Conservation (phyloP, 2,113 vertebrate genomes). For the Theristicus caerulescens region DNA sequence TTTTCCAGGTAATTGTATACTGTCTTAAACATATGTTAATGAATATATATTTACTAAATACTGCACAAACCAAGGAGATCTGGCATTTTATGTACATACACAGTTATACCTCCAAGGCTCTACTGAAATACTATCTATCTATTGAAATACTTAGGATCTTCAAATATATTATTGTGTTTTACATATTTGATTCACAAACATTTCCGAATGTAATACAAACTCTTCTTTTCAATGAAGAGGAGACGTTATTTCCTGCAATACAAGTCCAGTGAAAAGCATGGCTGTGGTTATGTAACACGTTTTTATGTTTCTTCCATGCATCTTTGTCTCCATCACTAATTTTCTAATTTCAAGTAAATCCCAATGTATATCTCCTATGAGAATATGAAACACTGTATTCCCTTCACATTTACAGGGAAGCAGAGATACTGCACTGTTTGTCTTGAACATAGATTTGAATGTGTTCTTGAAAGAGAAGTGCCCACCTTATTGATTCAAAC, state of each 20-base stretch:
- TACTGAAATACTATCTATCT: background rate
- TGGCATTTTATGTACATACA: background rate
- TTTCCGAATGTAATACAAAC: background rate
- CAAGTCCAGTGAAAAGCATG: background rate
- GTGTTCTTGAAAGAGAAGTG: slow-evolving; percentile 11
- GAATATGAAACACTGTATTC: background rate
- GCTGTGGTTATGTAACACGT: background rate
- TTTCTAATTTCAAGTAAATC: background rate
- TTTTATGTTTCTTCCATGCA: background rate
- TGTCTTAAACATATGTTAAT: background rate
- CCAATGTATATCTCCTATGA: background rate
- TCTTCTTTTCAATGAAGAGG: background rate
- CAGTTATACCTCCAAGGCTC: background rate
- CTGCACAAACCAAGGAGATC: background rate
- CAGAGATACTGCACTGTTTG: background rate
- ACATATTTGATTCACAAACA: background rate
- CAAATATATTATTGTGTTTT: background rate
- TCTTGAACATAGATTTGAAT: background rate
- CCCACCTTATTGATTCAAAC: slow-evolving; percentile 37
- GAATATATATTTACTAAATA: background rate
- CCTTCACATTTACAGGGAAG: background rate
- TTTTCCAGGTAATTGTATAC: background rate
- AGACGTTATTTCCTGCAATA: background rate
- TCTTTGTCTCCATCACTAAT: background rate
- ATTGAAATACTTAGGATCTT: background rate